A percentile compares a stretch with the other conserved stretches of the same genome.
Conservation (phyloP, 1,140 invertebrate species). For the Sitobion miscanthi region DNA sequence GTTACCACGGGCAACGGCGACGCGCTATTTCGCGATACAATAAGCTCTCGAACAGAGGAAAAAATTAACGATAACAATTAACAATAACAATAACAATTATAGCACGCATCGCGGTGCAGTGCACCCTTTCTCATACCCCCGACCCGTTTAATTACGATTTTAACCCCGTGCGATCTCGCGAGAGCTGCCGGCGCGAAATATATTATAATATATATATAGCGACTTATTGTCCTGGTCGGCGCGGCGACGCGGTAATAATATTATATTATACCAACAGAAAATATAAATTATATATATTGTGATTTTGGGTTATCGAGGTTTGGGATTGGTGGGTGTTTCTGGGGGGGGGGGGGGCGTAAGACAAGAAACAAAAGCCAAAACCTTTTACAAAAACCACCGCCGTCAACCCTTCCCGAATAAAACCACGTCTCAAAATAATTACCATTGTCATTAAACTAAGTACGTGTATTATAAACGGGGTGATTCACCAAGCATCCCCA, state of each 20-base stretch:
- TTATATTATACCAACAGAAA: neutral
- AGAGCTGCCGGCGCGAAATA: neutral
- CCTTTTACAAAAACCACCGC: neutral
- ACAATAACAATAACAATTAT: neutral
- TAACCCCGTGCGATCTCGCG: neutral
- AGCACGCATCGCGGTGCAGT: neutral
- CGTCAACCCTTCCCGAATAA: neutral
- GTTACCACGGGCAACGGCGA: neutral
- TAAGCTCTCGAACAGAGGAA: neutral
- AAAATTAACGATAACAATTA: neutral
- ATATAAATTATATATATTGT: neutral
- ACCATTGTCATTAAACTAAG: neutral
- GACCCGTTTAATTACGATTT: slow-evolving; percentile 3
- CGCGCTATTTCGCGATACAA: neutral
- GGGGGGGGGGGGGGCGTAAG: neutral
- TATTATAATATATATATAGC: neutral
- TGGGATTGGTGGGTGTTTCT: neutral
- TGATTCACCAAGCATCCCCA: neutral
- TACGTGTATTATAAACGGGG: neutral
- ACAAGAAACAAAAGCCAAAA: neutral
- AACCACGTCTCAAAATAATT: neutral
- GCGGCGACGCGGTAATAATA: neutral
- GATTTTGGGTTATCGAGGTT: neutral
- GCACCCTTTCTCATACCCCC: neutral
- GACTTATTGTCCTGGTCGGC: too few species aligned